These are phyloP conservation scores for Drosophila neocordata DNA, from an alignment of 1,140 invertebrate genomes.

Conservation along the genomic window DNA sequence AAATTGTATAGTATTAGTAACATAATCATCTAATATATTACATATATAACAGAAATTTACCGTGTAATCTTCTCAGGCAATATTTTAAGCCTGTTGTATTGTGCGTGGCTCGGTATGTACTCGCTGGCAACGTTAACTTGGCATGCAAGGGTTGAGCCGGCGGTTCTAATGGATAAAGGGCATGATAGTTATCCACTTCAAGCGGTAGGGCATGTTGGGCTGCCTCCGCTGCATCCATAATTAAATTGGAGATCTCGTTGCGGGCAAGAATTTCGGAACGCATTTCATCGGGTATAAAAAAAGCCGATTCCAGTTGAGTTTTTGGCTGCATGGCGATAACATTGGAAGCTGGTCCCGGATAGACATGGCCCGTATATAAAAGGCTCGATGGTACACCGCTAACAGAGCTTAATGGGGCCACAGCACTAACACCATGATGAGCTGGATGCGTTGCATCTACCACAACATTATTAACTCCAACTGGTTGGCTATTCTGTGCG, in stretches of 20 bases:
- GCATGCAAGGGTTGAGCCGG: conserved; percentile 87
- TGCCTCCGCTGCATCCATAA: conserved; percentile 86
- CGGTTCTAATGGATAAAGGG: conserved; percentile 92
- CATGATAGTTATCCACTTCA: conserved; percentile 95
- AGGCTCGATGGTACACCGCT: conserved; percentile 53
- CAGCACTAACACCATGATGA: conserved; percentile 61
- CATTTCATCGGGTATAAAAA: conserved; percentile 90
- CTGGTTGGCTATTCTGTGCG: conserved; percentile 73
- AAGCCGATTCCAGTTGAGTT: conserved; percentile 85
- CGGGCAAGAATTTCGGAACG: conserved; percentile 90
- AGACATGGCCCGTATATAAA: conserved; percentile 77
- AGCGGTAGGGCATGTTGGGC: conserved; percentile 88
- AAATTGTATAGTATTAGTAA: neutral
- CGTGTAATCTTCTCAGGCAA: conserved; percentile 95
- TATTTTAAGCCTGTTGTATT: conserved; percentile 93
- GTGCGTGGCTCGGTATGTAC: conserved; percentile 96
- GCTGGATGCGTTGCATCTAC: conserved; percentile 67
- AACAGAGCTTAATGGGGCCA: conserved; percentile 56
- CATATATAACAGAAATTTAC: conserved; percentile 29
- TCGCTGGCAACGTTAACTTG: conserved; percentile 89
- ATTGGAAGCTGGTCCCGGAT: conserved; percentile 83
- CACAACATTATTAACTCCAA: conserved; percentile 67
- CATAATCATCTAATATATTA: neutral
- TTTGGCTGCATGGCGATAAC: conserved; percentile 83
- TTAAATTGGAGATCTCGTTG: conserved; percentile 86